Base-by-base conservation (phyloP, 1,140 invertebrate genomes). In the Pseudomyrmex concolor region DNA sequence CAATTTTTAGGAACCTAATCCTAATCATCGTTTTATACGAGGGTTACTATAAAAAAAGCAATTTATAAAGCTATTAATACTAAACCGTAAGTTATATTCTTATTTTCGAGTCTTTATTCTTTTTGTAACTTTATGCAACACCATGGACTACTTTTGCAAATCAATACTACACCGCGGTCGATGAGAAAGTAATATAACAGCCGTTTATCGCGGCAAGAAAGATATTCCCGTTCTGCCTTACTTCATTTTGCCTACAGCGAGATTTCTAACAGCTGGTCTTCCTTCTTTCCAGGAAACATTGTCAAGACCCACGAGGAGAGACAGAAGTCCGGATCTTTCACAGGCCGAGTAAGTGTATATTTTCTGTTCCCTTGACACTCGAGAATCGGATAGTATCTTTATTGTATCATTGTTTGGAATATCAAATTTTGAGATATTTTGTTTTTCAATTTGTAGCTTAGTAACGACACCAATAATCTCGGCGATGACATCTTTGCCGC, bases 301-400 rank as follows among this genome's bases (percentile, higher is more conserved):
- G 70, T 83, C 90, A 22, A 91, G 89, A 63, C 57, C 90, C 54
- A 48, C 90, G 19, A 91, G 90, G 71, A 89, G 84, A 72, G 89
- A 83, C 62, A 90, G 91, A 68, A 93, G 88, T 87, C 92, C 92
- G 50, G 83, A 88, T 77, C 83, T 92, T 51, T 83, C 90, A 19
- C 34, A 34, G 5, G 89, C 90, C 66, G 91, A 92, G 93, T 94
- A 83, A 34, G 34, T 93, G 93, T 94, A 85, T 70, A 59, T 15
- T 12, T 73, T 51, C 55, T 66, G 1, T 50, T 5, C 51, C 9
- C 15, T 81, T 81, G 54, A 70, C 34, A 7, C 5, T 34, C 34
- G 5, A 34, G 34, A 34, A 34, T 34, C 34, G 34, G 5, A 7
- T 4, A 34, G 34, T 7, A 7, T 34, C 34, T 34, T 34, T 7